These are phyloP conservation scores for Penaeus chinensis DNA, from an alignment of 1,140 invertebrate genomes.

Conservation along the genomic window DNA sequence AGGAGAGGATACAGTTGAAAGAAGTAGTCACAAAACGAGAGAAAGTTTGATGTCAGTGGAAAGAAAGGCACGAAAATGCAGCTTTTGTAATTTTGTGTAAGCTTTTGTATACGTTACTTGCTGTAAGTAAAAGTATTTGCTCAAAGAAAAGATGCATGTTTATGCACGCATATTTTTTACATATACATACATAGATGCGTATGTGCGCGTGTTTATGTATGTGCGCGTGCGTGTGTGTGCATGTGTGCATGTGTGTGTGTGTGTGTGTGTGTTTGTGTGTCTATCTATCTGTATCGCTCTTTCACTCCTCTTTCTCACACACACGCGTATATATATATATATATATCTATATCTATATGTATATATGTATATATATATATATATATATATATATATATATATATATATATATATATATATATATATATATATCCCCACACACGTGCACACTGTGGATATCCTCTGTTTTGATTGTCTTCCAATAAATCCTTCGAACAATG, in stretches of 20 bases:
- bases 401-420: slow-evolving; percentile 21
- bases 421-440: background rate
- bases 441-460: background rate
- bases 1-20: too few species aligned
- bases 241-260: slow-evolving; percentile 17
- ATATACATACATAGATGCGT: too few species aligned
- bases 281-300: background rate
- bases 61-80: too few species aligned
- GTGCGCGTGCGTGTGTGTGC: background rate
- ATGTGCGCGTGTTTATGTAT: background rate
- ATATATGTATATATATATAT: slow-evolving; percentile 5
- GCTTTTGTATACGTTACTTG: too few species aligned
- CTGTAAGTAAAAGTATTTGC: too few species aligned
- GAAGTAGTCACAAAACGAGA: too few species aligned
- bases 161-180: too few species aligned
- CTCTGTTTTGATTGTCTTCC: background rate
- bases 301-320: background rate
- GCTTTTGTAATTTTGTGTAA: too few species aligned
- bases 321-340: slow-evolving; percentile 13
- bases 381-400: slow-evolving; percentile 27
- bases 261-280: background rate
- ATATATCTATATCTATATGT: slow-evolving; percentile 10
- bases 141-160: too few species aligned
- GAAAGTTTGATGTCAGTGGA: too few species aligned
- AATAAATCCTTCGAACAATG: background rate